A percentile compares a stretch with the other conserved stretches of the same genome.
These are phyloP conservation scores for Spialia ferax DNA, from an alignment of 2,888 invertebrate species.

Conservation along the genomic window DNA sequence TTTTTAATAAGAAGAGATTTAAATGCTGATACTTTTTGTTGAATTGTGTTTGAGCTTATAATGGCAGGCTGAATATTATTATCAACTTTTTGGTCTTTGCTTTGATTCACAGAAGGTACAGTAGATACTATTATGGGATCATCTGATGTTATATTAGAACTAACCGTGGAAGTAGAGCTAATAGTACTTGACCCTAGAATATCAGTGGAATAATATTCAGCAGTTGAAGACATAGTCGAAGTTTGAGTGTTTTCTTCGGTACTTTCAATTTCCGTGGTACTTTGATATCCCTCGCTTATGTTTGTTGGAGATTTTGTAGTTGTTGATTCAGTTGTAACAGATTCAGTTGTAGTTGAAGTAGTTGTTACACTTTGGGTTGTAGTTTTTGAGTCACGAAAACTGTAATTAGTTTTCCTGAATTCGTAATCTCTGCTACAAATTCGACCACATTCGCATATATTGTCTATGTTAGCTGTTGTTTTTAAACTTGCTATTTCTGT, in stretches of 20 bases:
- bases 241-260: slow-evolving; percentile 10
- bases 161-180: slow-evolving; percentile 39
- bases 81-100: slow-evolving; percentile 56
- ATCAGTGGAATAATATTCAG: slow-evolving; percentile 39
- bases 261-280: slow-evolving; percentile 18
- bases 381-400: slow-evolving; percentile 1
- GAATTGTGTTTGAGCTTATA: slow-evolving; percentile 62
- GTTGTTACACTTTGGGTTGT: slow-evolving; percentile 23
- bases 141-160: slow-evolving; percentile 37
- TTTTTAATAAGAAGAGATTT: slow-evolving; percentile 64
- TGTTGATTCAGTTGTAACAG: slow-evolving; percentile 40
- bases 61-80: slow-evolving; percentile 66
- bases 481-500: slow-evolving; percentile 81
- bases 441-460: slow-evolving; percentile 84
- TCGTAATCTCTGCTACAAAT: slow-evolving; percentile 80
- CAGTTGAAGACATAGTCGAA: slow-evolving; percentile 28
- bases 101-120: slow-evolving; percentile 51
- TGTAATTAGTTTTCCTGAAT: slow-evolving; percentile 59
- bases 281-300: slow-evolving; percentile 38
- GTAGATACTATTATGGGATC: slow-evolving; percentile 70
- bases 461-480: slow-evolving; percentile 77
- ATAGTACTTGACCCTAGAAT: slow-evolving; percentile 25
- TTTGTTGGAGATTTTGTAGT: slow-evolving; percentile 37
- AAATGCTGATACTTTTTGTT: slow-evolving; percentile 62
- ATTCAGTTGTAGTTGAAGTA: not conserved